A percentile compares a stretch with the other conserved stretches of the same genome.
phyloP scores from a whole-genome alignment of 2,888 invertebrate species.

The Aproaerema taeniolella region DNA sequence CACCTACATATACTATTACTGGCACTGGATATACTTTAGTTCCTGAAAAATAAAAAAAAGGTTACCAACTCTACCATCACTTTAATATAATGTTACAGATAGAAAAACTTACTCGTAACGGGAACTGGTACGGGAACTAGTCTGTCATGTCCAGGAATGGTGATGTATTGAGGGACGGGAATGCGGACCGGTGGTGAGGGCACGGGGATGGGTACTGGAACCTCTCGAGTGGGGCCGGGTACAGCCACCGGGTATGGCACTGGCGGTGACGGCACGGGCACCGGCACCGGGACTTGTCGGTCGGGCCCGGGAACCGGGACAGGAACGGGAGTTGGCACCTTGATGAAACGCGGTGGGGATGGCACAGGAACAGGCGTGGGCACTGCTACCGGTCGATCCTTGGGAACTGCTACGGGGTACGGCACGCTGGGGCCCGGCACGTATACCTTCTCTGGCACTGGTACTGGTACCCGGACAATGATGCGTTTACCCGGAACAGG shows the following conservation, averaged over 20 bases:
- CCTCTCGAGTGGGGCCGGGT: too few relatives aligned
- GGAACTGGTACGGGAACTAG: constrained; percentile 46
- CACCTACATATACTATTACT: constrained; percentile 49
- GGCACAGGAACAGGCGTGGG: constrained; percentile 21
- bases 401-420: constrained; percentile 31
- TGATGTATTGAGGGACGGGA: constrained; percentile 43
- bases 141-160: constrained; percentile 41
- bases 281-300: constrained; percentile 37
- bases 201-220: constrained; percentile 28
- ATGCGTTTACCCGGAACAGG: constrained; percentile 40
- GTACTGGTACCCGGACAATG: constrained; percentile 44
- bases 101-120: constrained; percentile 31
- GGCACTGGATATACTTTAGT: constrained; percentile 41
- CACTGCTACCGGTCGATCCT: constrained; percentile 18
- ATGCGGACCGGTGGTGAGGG: constrained; percentile 29
- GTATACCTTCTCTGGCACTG: constrained; percentile 40
- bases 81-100: too few relatives aligned
- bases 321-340: constrained; percentile 4
- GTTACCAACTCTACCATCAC: too few relatives aligned
- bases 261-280: constrained; percentile 36
- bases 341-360: neutral
- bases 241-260: constrained; percentile 27
- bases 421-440: constrained; percentile 35
- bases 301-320: constrained; percentile 25
- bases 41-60: constrained; percentile 17